A percentile compares a stretch with the other conserved stretches of the same genome.
Conservation (phyloP, 1,140 invertebrate species). For the Atta colombica region DNA sequence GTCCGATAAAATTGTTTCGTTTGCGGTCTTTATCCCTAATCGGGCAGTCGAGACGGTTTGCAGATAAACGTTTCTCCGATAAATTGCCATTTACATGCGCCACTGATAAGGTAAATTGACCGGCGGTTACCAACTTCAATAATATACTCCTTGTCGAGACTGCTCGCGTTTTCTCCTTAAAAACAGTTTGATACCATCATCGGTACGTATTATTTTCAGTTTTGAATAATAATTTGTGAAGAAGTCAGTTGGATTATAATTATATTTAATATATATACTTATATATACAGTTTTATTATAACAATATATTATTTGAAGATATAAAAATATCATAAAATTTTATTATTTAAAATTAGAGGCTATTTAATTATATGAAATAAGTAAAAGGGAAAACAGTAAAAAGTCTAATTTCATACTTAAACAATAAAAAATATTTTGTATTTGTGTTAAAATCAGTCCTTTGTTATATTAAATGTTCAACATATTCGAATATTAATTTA, state of each 20-base stretch:
- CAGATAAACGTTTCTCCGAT: constrained; percentile 59
- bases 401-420: too few relatives aligned
- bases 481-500: too few relatives aligned
- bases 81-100: constrained; percentile 46
- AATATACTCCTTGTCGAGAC: background rate
- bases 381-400: too few relatives aligned
- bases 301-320: background rate
- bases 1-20: background rate
- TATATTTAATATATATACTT: background rate
- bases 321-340: constrained; percentile 2
- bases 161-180: constrained; percentile 15
- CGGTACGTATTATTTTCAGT: constrained; percentile 25
- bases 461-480: too few relatives aligned
- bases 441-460: too few relatives aligned
- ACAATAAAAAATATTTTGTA: too few relatives aligned
- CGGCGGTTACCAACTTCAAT: background rate
- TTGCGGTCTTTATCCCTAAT: constrained; percentile 51
- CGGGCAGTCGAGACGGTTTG: background rate
- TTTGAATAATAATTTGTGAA: background rate
- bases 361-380: too few relatives aligned
- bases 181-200: constrained; percentile 57
- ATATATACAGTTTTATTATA: background rate
- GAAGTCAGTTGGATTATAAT: background rate
- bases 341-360: background rate
- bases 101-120: constrained; percentile 60